Conservation (phyloP, 2,113 vertebrate species). For the Clinocottus analis region DNA sequence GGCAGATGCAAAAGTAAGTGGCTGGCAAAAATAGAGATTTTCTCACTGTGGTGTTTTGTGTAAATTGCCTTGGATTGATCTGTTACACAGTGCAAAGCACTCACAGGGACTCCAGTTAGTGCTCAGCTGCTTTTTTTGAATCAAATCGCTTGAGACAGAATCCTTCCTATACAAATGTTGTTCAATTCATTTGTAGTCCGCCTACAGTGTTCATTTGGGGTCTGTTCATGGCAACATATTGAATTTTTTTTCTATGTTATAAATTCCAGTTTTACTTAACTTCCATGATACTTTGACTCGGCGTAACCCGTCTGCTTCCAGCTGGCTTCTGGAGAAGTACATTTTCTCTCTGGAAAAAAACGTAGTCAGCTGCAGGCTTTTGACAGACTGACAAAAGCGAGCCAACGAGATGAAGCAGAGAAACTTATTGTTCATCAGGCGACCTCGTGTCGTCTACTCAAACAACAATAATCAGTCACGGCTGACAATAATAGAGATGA, state of each 20-base stretch:
- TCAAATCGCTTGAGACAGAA: neutral
- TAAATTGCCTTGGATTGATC: neutral
- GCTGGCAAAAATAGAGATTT: constrained; percentile 9
- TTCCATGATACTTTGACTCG: too few relatives aligned
- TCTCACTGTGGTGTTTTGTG: neutral
- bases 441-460: neutral
- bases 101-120: neutral
- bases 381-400: too few relatives aligned
- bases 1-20: constrained; percentile 18
- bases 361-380: too few relatives aligned
- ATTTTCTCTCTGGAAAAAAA: too few relatives aligned
- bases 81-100: neutral
- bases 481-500: neutral
- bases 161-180: neutral
- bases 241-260: neutral
- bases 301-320: too few relatives aligned
- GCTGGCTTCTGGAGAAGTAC: too few relatives aligned
- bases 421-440: too few relatives aligned
- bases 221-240: neutral
- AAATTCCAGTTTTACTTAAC: neutral
- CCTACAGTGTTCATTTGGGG: neutral
- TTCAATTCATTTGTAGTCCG: neutral
- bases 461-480: neutral
- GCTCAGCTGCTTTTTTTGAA: neutral
- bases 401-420: too few relatives aligned